phyloP scores from a whole-genome alignment of 2,113 vertebrate genomes.

The Lontra canadensis region DNA sequence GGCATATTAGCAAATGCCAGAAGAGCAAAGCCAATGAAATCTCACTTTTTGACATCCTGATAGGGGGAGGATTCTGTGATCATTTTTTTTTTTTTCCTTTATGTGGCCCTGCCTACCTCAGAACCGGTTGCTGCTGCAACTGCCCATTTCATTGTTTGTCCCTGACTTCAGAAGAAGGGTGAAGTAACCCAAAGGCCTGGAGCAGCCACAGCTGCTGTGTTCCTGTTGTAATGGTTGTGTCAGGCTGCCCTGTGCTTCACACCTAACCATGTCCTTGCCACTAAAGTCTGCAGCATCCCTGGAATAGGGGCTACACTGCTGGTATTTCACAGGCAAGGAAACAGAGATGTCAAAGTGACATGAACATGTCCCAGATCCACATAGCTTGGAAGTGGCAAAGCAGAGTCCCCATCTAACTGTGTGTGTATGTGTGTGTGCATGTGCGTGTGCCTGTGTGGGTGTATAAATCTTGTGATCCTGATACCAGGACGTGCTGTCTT shows the following conservation, averaged over 20 bases:
- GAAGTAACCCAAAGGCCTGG: not conserved
- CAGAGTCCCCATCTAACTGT: not conserved
- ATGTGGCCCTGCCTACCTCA: not conserved
- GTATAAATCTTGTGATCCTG: not conserved
- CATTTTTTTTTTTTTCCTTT: not conserved
- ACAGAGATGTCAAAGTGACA: not conserved
- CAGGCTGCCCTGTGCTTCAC: not conserved
- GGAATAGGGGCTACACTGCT: not conserved
- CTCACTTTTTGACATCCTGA: not conserved
- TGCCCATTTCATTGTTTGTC: not conserved
- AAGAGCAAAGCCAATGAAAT: conserved; percentile 4
- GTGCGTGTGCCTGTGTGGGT: too few species aligned
- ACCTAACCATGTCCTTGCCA: fast-evolving
- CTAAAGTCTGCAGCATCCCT: fast-evolving
- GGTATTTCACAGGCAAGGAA: not conserved
- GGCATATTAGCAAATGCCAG: conserved; percentile 1
- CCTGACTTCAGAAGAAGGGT: not conserved
- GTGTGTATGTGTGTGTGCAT: not conserved
- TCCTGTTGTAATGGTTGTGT: not conserved
- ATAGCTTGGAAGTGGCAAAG: not conserved
- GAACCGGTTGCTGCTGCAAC: not conserved
- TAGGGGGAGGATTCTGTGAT: not conserved
- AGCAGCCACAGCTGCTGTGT: fast-evolving
- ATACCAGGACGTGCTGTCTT: not conserved
- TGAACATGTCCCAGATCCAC: not conserved